These are phyloP conservation scores for Channa maculata DNA, from an alignment of 2,113 vertebrate species.

Conservation along the genomic window DNA sequence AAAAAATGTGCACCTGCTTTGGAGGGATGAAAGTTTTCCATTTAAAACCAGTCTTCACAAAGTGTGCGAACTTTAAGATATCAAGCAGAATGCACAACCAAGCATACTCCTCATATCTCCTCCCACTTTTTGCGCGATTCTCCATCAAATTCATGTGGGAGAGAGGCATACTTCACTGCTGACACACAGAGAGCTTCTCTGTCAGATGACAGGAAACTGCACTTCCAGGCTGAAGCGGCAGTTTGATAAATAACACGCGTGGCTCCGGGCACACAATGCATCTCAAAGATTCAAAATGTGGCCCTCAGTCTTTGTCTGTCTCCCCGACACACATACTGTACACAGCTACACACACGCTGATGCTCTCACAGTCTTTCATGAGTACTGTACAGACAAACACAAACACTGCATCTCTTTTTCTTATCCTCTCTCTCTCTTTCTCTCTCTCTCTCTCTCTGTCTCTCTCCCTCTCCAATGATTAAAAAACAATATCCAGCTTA, in stretches of 20 bases:
- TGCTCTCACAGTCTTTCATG: slow-evolving; percentile 7
- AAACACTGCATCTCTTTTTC: slow-evolving; percentile 33
- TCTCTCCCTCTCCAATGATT: slow-evolving; percentile 70
- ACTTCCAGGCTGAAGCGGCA: slow-evolving; percentile 41
- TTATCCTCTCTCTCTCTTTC: slow-evolving; percentile 20
- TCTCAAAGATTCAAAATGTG: slow-evolving; percentile 47
- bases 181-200: slow-evolving; percentile 35
- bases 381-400: slow-evolving; percentile 22
- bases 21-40: background rate
- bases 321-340: slow-evolving; percentile 36
- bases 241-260: slow-evolving; percentile 52
- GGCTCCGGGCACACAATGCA: slow-evolving; percentile 30
- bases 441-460: slow-evolving; percentile 20
- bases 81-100: background rate
- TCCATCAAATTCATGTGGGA: slow-evolving; percentile 24
- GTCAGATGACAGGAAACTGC: slow-evolving; percentile 52
- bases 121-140: slow-evolving; percentile 38
- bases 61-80: slow-evolving; percentile 36
- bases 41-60: slow-evolving; percentile 2
- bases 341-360: slow-evolving; percentile 15
- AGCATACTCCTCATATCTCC: slow-evolving; percentile 36
- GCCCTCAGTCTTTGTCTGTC: slow-evolving; percentile 44
- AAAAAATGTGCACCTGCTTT: slow-evolving; percentile 26
- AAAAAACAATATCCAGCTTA: slow-evolving; percentile 83
- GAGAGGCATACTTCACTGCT: slow-evolving; percentile 20